Conservation (phyloP, 2,888 invertebrate genomes). For the Archips xylosteana region DNA sequence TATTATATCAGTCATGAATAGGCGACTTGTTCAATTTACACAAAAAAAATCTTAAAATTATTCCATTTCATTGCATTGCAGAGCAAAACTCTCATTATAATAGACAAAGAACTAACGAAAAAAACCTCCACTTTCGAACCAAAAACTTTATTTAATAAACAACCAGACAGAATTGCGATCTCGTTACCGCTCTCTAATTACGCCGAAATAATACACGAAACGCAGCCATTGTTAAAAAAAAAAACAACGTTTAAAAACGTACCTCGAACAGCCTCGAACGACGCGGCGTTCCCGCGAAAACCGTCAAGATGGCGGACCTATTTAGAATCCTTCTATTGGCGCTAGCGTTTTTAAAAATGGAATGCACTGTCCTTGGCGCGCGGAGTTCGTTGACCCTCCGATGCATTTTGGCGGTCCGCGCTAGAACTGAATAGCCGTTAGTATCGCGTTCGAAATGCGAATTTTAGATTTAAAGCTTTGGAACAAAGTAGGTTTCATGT, state of each 20-base stretch:
- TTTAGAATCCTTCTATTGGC: slow-evolving; percentile 82
- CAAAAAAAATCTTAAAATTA: not conserved
- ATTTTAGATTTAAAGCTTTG: slow-evolving; percentile 55
- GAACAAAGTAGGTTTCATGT: slow-evolving; percentile 52
- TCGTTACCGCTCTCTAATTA: slow-evolving; percentile 82
- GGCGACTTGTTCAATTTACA: not conserved
- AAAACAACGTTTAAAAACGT: slow-evolving; percentile 63
- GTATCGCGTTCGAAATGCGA: slow-evolving; percentile 47
- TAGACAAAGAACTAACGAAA: slow-evolving; percentile 44
- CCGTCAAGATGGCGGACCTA: slow-evolving; percentile 81
- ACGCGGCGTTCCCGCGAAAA: slow-evolving; percentile 66
- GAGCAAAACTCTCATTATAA: slow-evolving; percentile 26
- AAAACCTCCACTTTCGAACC: slow-evolving; percentile 34
- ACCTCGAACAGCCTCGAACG: slow-evolving; percentile 48
- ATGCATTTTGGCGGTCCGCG: slow-evolving; percentile 82
- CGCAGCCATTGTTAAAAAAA: slow-evolving; percentile 70
- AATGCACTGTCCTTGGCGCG: slow-evolving; percentile 84
- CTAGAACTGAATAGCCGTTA: slow-evolving; percentile 65
- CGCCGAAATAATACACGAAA: slow-evolving; percentile 72
- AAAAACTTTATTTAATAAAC: slow-evolving; percentile 41
- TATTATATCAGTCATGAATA: not conserved
- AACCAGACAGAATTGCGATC: slow-evolving; percentile 47
- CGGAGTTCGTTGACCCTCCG: slow-evolving; percentile 82
- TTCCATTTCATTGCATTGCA: not conserved
- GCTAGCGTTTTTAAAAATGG: slow-evolving; percentile 84